Conservation (phyloP, 1,140 invertebrate species). For the Pararge aegeria region DNA sequence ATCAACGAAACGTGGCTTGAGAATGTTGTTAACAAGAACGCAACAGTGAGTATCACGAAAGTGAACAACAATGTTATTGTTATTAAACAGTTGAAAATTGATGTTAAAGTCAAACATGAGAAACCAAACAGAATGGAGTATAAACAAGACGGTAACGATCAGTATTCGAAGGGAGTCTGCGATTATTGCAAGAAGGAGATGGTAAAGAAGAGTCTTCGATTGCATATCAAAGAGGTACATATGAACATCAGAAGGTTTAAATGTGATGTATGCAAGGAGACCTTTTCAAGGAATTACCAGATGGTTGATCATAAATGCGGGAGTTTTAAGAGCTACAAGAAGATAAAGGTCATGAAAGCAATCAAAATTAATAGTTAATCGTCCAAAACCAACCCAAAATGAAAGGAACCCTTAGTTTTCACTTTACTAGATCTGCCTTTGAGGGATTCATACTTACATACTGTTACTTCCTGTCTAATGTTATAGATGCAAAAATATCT, state of each 20-base stretch:
- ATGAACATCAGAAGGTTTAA: slow-evolving; percentile 43
- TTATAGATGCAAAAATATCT: no score
- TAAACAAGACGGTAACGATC: slow-evolving; percentile 8
- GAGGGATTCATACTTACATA: no score
- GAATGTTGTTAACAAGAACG: slow-evolving; percentile 35
- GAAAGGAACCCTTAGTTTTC: neutral
- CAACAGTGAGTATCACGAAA: slow-evolving; percentile 54
- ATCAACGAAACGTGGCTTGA: slow-evolving; percentile 63
- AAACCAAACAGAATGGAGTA: neutral
- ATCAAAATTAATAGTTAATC: neutral
- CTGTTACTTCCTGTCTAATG: no score
- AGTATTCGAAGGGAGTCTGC: slow-evolving; percentile 52
- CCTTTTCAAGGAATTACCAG: slow-evolving; percentile 46
- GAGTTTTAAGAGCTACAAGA: neutral
- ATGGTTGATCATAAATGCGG: slow-evolving; percentile 45
- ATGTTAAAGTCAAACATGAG: neutral
- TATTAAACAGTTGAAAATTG: slow-evolving; percentile 40
- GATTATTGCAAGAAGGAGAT: slow-evolving; percentile 63
- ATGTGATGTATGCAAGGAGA: slow-evolving; percentile 37
- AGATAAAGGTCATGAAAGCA: neutral
- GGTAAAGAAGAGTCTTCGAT: slow-evolving; percentile 55
- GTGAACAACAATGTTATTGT: slow-evolving; percentile 48
- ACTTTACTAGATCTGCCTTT: no score
- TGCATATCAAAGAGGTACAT: slow-evolving; percentile 53
- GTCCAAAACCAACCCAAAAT: neutral